These are phyloP conservation scores for Hyles lineata DNA, from an alignment of 2,888 invertebrate species.

Conservation along the genomic window DNA sequence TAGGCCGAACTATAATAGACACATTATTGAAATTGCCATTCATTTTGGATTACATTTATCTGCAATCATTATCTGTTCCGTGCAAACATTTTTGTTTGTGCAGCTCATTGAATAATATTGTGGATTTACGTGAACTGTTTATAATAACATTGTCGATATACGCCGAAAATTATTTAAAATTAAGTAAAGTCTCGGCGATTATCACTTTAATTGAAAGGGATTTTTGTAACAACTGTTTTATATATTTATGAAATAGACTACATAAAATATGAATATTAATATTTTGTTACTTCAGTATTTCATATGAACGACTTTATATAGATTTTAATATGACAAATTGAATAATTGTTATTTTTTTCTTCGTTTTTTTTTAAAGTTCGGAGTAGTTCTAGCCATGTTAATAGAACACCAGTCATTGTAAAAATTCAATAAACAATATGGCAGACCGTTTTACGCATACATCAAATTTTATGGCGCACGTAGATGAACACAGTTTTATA, in stretches of 20 bases:
- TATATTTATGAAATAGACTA: too few species aligned
- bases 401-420: too few species aligned
- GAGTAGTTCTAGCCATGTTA: not conserved
- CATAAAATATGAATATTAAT: too few species aligned
- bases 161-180: not conserved
- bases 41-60: conserved; percentile 27
- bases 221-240: too few species aligned
- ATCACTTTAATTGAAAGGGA: too few species aligned
- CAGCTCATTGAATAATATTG: conserved; percentile 19
- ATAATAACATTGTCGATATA: not conserved
- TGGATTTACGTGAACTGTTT: not conserved
- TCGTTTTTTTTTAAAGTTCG: too few species aligned
- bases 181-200: not conserved
- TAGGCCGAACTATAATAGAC: conserved; percentile 2
- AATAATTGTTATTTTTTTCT: too few species aligned
- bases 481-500: conserved; percentile 23
- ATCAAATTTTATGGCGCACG: conserved; percentile 13
- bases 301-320: too few species aligned
- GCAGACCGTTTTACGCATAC: not conserved
- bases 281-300: too few species aligned
- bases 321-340: too few species aligned
- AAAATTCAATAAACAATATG: not conserved
- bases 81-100: conserved; percentile 29
- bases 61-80: conserved; percentile 16
- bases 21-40: conserved; percentile 15